Conservation (phyloP, 2,113 vertebrate species). For the Platycercus adscitus region DNA sequence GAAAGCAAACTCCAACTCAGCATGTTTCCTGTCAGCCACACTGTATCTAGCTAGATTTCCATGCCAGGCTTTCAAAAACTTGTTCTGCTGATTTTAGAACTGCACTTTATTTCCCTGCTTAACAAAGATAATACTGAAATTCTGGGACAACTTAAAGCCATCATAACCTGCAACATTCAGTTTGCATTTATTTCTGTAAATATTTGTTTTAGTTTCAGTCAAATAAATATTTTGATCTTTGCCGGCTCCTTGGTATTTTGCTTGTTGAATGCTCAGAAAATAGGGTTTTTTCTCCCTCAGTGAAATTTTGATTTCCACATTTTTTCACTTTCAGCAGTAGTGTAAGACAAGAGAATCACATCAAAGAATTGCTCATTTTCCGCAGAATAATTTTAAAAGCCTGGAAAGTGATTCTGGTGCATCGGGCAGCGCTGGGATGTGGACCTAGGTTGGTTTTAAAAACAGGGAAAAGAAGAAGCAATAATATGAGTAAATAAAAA, state of each 20-base stretch:
- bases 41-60: slow-evolving; percentile 36
- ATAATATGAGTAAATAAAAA: background rate
- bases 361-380: background rate
- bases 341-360: background rate
- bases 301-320: background rate
- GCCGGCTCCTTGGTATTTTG: background rate
- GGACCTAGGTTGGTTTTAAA: background rate
- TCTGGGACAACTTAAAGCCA: background rate
- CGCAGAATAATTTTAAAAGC: background rate
- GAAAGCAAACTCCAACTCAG: slow-evolving; percentile 55
- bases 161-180: background rate
- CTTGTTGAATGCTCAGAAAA: background rate
- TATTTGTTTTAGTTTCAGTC: background rate
- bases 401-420: background rate
- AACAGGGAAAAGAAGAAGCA: background rate
- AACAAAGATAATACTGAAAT: background rate
- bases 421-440: background rate
- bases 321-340: background rate
- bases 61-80: slow-evolving; percentile 42
- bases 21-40: slow-evolving; percentile 60
- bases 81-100: slow-evolving; percentile 19
- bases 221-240: background rate
- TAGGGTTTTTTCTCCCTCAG: background rate
- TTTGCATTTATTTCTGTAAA: slow-evolving; percentile 4
- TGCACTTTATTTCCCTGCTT: background rate